Evolutionary conservation across 2,797 vertebrate species (phyloP), one percentile per base, ranked within the genome.

Genomic region (Mastacembelus armatus): DNA sequence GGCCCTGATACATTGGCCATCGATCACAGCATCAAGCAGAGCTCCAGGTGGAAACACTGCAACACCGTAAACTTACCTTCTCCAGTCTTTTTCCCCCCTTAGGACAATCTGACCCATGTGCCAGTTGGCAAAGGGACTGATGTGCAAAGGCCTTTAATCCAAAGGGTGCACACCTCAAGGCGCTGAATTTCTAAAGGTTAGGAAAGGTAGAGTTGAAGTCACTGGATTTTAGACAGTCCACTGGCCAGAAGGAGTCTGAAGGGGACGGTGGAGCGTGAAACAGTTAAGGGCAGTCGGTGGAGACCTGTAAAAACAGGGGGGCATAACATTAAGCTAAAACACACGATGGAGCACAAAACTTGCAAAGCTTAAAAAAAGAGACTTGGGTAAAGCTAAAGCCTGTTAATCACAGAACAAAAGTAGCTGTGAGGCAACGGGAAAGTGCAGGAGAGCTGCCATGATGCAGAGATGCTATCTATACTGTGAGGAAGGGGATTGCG

Each of bases 271-370:
- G 88, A 91, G 67, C 93, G 91, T 0, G 95, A 93, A 87, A 96
- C 90, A 0, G 95, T 94, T 72, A 95, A 90, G 4, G 96, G 95
- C 69, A 98, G 86, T 76, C 92, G 95, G 91, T 98, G 95, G 84
- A 98, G 94, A 82, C 97, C 96, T 98, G 85, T 16, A 35, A 18
- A 66, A 45, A 66, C 18, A 66, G 1, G 35, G 43, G 14, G 10
- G n/a, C 6, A n/a, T 38, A 58, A 72, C 15, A 29, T 67, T 15
- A 71, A 2, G 7, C 65, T 77, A 65, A 54, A 71, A 80, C 45
- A 38, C 18, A 82, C 82, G 78, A 66, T 54, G 61, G 73, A 74
- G 68, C 33, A 43, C 49, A 22, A 33, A 68, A 58, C 32, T 26
- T 35, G 33, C 30, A 75, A 36, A 70, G 29, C 51, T 72, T 57